phyloP scores from a whole-genome alignment of 2,797 vertebrate species.

The Xiphorhynchus erythropygius region DNA sequence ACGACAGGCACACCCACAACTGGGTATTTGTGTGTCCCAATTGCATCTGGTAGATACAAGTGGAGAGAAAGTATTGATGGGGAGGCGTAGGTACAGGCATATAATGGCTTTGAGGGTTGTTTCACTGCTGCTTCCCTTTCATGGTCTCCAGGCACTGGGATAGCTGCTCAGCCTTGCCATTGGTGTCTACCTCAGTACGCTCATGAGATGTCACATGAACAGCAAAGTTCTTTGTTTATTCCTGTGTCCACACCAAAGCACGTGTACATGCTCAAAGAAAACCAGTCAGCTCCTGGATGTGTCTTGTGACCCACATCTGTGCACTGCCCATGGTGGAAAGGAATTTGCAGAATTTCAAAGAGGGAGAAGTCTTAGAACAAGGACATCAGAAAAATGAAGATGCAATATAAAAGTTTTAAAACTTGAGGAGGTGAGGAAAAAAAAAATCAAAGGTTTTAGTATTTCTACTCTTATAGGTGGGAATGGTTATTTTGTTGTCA shows the following conservation, averaged over 20 bases:
- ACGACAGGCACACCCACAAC: not conserved
- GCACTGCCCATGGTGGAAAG: not conserved
- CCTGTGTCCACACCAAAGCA: not conserved
- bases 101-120: not conserved
- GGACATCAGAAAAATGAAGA: not conserved
- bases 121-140: not conserved
- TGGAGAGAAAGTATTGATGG: not conserved
- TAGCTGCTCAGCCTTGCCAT: no score
- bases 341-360: not conserved
- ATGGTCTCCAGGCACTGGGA: not conserved
- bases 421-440: not conserved
- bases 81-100: not conserved
- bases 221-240: not conserved
- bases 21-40: not conserved
- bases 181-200: not conserved
- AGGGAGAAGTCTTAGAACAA: not conserved
- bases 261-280: fast-evolving
- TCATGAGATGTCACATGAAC: not conserved
- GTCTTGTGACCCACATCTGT: fast-evolving
- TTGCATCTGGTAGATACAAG: not conserved
- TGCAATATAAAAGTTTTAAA: not conserved
- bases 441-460: not conserved
- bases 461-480: not conserved
- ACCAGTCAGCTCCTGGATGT: not conserved
- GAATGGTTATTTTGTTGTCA: not conserved